Base-by-base conservation (phyloP, 1,140 invertebrate species). In the Lepidurus arcticus region DNA sequence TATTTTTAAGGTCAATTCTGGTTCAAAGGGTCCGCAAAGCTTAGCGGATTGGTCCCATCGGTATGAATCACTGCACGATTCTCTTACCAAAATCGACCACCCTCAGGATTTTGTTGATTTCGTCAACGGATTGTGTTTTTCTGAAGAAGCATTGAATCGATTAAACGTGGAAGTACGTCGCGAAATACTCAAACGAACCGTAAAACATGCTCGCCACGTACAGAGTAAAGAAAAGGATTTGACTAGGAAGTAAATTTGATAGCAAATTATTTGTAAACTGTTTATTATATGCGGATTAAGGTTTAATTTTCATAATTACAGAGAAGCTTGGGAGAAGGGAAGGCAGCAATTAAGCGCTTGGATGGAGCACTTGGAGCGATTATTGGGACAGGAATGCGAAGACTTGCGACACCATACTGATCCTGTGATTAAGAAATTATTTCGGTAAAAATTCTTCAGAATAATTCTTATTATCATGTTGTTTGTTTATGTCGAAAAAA, bases 111-210 rank as follows among this genome's bases (percentile, higher is more conserved):
- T 74, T 45, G 47, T 75, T 5, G 75, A 75, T 16, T 44, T 78
- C 42, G 44, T 78, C 73, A 74, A 75, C 21, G 78, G 73, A 0
- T 74, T 78, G 4, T 78, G 78, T 44, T 78, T 78, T 74, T 78
- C 78, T 45, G 78, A 78, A 2, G 26, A 73, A 26, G 73, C 78
- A 16, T 24, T 78, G 1, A 45, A 44, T 74, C 44, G 26, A 11
- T 13, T 78, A 44, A 74, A 73, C 21, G 65, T 78, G 42, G 73
- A 78, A 43, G 24, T 78, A 24, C 73, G 78, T 16, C 13, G 44
- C 26, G 78, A 78, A 42, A 75, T 78, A 45, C 75, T 73, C 1
- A 73, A 74, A 9, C 73, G 78, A 21, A 42, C 65, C 16, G 24
- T 75, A n/a, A 78, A 78, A 42, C 45, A 75, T 13, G 73, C 73